Base-by-base conservation (phyloP, 2,888 invertebrate species). In the Drosophila sordidula region DNA sequence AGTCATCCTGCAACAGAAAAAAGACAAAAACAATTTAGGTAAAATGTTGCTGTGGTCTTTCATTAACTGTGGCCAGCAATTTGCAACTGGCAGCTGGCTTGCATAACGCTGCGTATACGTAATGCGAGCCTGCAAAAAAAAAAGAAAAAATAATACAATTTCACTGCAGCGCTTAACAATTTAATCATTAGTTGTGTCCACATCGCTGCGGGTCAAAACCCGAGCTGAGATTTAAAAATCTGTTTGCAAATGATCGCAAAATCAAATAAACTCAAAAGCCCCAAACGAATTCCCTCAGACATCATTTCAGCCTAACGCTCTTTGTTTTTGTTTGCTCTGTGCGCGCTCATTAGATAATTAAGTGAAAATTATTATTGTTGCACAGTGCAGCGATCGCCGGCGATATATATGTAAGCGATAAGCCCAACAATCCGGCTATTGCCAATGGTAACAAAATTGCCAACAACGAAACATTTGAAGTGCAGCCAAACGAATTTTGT, bases 1-100 rank as follows among this genome's bases (percentile, higher is more conserved):
- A 89, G 70, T 92, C 92, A 85, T 92, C 92, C 92, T 92, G 89
- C 44, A 77, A 77, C n/a, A 44, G 44, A 26, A 41, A 54, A 58
- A 26, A 58, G 22, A 45, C 25, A 54, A 50, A 66, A 51, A 29
- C 4, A 47, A 25, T 44, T 75, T 44, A 44, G 47, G 45, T 45
- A 34, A 50, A 4, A 29, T 41, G 25, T 39, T 26, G 52, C 41
- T 34, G 44, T 18, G 25, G 70, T 50, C 50, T 51, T 49, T 55
- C 46, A 68, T 63, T 75, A 69, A 44, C 32, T 61, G 45, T 46
- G 69, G 47, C 63, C 61, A 58, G 4, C 34, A 52, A 68, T 83
- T 51, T 8, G 39, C 26, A 25, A 42, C 44, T 46, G 41, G 41
- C 41, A 32, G 8, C 29, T 22, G 12, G 14, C 44, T 64, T 82